Evolutionary conservation across 2,888 invertebrate species (phyloP).

Genomic region (Nomada ruficornis): DNA sequence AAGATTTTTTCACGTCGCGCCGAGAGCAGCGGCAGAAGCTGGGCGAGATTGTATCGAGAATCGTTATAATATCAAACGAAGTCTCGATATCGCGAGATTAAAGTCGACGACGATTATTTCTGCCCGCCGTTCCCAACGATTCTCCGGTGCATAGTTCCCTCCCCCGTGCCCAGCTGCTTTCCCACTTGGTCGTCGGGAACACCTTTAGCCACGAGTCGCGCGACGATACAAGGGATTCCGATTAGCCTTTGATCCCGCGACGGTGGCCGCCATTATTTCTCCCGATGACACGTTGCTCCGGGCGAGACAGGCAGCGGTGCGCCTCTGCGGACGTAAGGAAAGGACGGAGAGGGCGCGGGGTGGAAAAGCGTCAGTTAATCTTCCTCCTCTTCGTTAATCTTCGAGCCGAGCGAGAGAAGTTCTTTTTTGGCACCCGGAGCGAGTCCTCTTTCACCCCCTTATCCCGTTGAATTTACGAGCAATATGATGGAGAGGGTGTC

Average conservation of each 20-base stretch:
- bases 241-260: conserved; percentile 56
- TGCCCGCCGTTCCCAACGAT: conserved; percentile 10
- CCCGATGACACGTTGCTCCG: conserved; percentile 49
- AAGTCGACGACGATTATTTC: conserved; percentile 2
- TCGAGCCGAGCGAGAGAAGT: conserved; percentile 71
- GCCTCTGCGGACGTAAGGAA: conserved; percentile 20
- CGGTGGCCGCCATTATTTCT: conserved; percentile 50
- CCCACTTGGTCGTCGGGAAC: neutral
- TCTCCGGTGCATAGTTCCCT: neutral
- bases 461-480: conserved; percentile 73
- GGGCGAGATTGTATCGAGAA: conserved; percentile 11
- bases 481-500: conserved; percentile 75
- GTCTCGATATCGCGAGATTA: neutral
- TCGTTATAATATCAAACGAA: conserved; percentile 20
- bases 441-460: conserved; percentile 48
- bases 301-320: conserved; percentile 2
- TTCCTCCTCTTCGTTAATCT: conserved; percentile 76
- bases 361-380: conserved; percentile 63
- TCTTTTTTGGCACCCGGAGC: conserved; percentile 69
- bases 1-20: neutral
- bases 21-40: neutral
- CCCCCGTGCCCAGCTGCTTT: neutral
- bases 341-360: conserved; percentile 8
- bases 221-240: conserved; percentile 54
- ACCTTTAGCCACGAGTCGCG: conserved; percentile 11